Evolutionary conservation across 1,140 invertebrate genomes (phyloP).

Genomic region (Cardiocondyla obscurior): DNA sequence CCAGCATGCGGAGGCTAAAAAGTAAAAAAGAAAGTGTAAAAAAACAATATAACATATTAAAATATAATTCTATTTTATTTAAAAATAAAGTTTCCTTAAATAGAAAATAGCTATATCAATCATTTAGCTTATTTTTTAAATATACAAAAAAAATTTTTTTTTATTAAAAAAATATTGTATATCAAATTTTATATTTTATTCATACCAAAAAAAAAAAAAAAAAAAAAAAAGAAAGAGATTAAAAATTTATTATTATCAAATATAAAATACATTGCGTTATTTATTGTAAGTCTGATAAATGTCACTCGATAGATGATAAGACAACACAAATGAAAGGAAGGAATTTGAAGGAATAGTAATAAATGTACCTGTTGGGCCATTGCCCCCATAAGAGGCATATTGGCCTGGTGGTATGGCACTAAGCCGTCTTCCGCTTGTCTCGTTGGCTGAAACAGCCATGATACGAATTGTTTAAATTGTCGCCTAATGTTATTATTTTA

Average conservation of each 20-base stretch:
- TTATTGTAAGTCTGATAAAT: conserved; percentile 20
- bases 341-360: conserved; percentile 72
- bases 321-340: conserved; percentile 78
- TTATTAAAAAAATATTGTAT: background rate
- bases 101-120: background rate
- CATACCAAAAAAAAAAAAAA: background rate
- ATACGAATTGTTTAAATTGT: conserved; percentile 72
- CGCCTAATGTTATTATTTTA: background rate
- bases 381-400: conserved; percentile 83
- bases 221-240: too few species aligned
- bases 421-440: conserved; percentile 86
- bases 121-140: background rate
- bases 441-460: conserved; percentile 83
- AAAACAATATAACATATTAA: background rate
- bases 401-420: conserved; percentile 85
- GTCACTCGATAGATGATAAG: conserved; percentile 55
- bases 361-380: conserved; percentile 83
- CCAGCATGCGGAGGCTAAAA: conserved; percentile 85
- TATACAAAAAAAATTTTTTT: background rate
- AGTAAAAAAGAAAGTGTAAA: conserved; percentile 58
- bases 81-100: background rate
- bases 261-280: background rate
- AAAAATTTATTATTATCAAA: background rate
- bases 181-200: background rate
- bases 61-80: background rate